phyloP scores from a whole-genome alignment of 2,888 invertebrate genomes.

The Scaptomyza cyrtandrae region DNA sequence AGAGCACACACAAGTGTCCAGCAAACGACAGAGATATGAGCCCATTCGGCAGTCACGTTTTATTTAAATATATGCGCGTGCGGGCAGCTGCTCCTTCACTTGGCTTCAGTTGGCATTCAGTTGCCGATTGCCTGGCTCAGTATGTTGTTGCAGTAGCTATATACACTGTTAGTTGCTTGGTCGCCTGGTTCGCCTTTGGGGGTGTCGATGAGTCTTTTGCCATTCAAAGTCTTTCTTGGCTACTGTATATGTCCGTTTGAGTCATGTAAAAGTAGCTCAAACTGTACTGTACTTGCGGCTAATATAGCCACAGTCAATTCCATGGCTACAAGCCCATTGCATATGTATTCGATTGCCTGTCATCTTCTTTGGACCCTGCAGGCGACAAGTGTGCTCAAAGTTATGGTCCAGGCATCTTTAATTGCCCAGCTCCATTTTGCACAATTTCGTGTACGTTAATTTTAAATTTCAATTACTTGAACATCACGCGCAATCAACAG shows the following conservation, averaged over 20 bases:
- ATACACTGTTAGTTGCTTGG: neutral
- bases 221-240: slow-evolving; percentile 36
- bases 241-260: slow-evolving; percentile 61
- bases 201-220: slow-evolving; percentile 63
- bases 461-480: slow-evolving; percentile 74
- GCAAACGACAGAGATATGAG: slow-evolving; percentile 78
- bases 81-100: slow-evolving; percentile 67
- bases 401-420: slow-evolving; percentile 58
- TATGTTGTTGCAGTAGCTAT: slow-evolving; percentile 21
- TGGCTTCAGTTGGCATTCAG: slow-evolving; percentile 13
- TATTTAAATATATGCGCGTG: slow-evolving; percentile 82
- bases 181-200: slow-evolving; percentile 33
- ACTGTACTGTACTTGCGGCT: slow-evolving; percentile 40
- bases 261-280: slow-evolving; percentile 48
- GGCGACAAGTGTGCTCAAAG: slow-evolving; percentile 72
- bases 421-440: slow-evolving; percentile 46
- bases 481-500: slow-evolving; percentile 78
- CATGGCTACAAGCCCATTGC: slow-evolving; percentile 2
- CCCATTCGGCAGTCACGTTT: slow-evolving; percentile 78
- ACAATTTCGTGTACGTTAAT: slow-evolving; percentile 44
- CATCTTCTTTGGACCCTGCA: slow-evolving; percentile 26
- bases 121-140: neutral
- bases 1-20: slow-evolving; percentile 80
- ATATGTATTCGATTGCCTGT: slow-evolving; percentile 28
- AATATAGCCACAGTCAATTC: slow-evolving; percentile 1